Base-by-base conservation (phyloP, 2,113 vertebrate species). In the Pterocles burchelli region DNA sequence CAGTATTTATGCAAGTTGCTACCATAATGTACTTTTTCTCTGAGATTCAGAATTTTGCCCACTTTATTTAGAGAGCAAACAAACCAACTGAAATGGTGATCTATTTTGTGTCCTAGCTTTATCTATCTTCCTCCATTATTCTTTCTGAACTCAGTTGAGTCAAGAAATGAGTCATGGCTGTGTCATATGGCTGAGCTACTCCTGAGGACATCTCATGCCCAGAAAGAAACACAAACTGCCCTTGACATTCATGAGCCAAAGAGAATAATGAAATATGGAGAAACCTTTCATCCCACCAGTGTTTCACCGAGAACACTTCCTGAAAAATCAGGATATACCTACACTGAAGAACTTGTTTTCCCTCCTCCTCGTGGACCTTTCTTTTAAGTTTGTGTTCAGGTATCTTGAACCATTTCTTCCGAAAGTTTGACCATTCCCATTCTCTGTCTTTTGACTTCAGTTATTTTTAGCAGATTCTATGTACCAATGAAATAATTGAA, bases 161-260 rank as follows among this genome's bases (percentile, higher is more conserved):
- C 74, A 87, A 96, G 71, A 89, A 94, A 90, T 93, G 85, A 90
- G 89, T 96, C 95, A 95, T 34, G 71, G 19, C 41, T 82, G 43
- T 89, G 75, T 91, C 94, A 72, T 52, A 79, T 52, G 83, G 62
- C 89, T 93, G 62, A 70, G 51, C 72, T 79, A 33, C 75, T 88
- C 89, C 85, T 91, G 82, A 91, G 88, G 78, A 63, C 66, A 63
- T 20, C 51, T 93, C 79, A 43, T n/a, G 59, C 51, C 45, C 48
- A 75, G n/a, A 61, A 87, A 59, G 85, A 90, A 90, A 65, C 62
- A 33, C 57, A 75, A 85, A 83, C 62, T 75, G n/a, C 41, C 88
- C 91, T 85, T 94, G 85, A 83, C 51, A 63, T 83, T 90, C 63
- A 70, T 38, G 6, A 96, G 12, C 24, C 29, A 38, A 91, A 70